Conservation (phyloP, 2,888 invertebrate species). For the Hirtodrosophila duncani region DNA sequence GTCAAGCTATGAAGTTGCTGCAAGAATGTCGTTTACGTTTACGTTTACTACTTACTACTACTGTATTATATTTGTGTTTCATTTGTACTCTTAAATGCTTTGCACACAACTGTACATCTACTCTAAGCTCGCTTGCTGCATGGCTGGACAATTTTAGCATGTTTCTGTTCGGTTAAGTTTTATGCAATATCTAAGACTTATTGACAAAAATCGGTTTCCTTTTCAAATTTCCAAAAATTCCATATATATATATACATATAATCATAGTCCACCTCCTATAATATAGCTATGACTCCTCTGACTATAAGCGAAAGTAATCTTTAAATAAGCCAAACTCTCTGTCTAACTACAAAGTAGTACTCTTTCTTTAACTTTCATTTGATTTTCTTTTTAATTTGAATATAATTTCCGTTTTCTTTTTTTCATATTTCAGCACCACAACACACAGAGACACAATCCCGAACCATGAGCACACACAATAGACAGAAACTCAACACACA, state of each 20-base stretch:
- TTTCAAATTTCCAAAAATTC: conserved; percentile 39
- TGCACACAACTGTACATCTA: conserved; percentile 14
- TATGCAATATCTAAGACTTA: too few species aligned
- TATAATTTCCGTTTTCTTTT: conserved; percentile 33
- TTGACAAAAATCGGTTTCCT: conserved; percentile 75
- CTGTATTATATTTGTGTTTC: conserved; percentile 38
- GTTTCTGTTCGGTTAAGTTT: conserved; percentile 15
- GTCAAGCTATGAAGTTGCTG: conserved; percentile 79
- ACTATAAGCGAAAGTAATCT: conserved; percentile 16
- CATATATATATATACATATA: conserved; percentile 22
- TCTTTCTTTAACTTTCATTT: conserved; percentile 30
- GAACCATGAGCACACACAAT: conserved; percentile 7
- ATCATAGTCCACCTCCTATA: conserved; percentile 10
- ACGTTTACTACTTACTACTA: too few species aligned
- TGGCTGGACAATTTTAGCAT: conserved; percentile 36
- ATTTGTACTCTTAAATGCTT: conserved; percentile 22
- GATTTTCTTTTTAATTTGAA: conserved; percentile 25
- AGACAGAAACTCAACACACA: conserved; percentile 19
- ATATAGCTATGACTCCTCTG: conserved; percentile 1
- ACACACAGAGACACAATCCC: conserved; percentile 52
- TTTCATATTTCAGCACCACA: conserved; percentile 58
- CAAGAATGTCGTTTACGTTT: conserved; percentile 74
- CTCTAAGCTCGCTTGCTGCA: conserved; percentile 15
- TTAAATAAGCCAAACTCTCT: conserved; percentile 4
- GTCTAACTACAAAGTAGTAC: conserved; percentile 47